A percentile compares a stretch with the other conserved stretches of the same genome.
Evolutionary conservation across 2,797 vertebrate genomes (phyloP).

Genomic region (Ciconia nigra): DNA sequence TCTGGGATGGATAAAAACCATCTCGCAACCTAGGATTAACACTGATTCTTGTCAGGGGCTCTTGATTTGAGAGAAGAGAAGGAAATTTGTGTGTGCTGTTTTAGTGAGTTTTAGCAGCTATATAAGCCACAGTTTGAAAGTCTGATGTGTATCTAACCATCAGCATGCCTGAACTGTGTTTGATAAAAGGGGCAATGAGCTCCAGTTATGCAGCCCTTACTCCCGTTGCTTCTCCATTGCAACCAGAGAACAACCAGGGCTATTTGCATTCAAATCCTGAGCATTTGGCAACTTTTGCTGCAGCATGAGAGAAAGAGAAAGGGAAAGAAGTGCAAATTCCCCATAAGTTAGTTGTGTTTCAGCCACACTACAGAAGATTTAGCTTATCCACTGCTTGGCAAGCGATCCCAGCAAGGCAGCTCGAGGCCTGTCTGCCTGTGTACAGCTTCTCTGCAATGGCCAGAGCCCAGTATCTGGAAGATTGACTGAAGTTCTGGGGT

Average conservation of each 20-base stretch:
- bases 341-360: not conserved
- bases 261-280: not conserved
- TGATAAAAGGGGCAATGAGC: conserved; percentile 31
- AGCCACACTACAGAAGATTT: not conserved
- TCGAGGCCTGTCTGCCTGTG: not conserved
- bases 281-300: not conserved
- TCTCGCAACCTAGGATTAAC: conserved; percentile 29
- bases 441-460: not conserved
- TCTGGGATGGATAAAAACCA: not conserved
- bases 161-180: conserved; percentile 24
- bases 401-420: not conserved
- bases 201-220: conserved; percentile 7
- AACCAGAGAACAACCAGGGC: not conserved
- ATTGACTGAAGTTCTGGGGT: not conserved
- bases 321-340: conserved; percentile 1
- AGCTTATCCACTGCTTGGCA: not conserved
- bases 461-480: not conserved
- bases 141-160: conserved; percentile 41
- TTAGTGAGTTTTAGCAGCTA: conserved; percentile 44
- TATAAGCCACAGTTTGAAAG: conserved; percentile 42
- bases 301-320: not conserved
- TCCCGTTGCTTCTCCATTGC: not conserved
- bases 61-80: conserved; percentile 26
- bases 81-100: conserved; percentile 48
- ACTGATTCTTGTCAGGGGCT: conserved; percentile 45